phyloP scores from a whole-genome alignment of 2,113 vertebrate species.

The Aegotheles bennettii region DNA sequence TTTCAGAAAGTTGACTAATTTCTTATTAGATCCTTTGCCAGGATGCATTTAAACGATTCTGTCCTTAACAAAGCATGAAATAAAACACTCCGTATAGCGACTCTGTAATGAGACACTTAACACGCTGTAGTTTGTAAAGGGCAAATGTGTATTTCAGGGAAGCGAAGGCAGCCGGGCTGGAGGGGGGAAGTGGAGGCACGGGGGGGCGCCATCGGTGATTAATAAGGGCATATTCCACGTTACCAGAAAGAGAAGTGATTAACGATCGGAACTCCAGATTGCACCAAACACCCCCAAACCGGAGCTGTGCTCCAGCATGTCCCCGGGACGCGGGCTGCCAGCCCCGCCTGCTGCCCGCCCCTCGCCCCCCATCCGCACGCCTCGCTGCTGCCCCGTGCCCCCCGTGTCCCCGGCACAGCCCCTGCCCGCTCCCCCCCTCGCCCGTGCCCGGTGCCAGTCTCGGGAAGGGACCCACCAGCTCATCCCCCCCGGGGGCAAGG shows the following conservation, averaged over 20 bases:
- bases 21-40: conserved; percentile 44
- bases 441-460: rapidly evolving
- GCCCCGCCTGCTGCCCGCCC: not conserved
- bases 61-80: conserved; percentile 65
- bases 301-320: not conserved
- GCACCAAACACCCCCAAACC: not conserved
- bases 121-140: not conserved
- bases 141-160: not conserved
- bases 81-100: conserved; percentile 5
- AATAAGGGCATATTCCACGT: not conserved
- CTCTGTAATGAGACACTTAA: not conserved
- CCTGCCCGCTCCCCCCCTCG: rapidly evolving
- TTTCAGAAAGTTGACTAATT: conserved; percentile 39
- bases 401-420: not conserved
- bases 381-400: rapidly evolving
- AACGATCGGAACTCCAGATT: not conserved
- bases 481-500: not conserved
- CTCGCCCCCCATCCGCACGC: no score
- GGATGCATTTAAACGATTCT: conserved; percentile 31
- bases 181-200: not conserved
- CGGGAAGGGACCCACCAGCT: not conserved
- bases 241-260: not conserved
- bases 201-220: not conserved
- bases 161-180: rapidly evolving
- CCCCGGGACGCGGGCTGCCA: rapidly evolving